A percentile compares a stretch with the other conserved stretches of the same genome.
phyloP scores from a whole-genome alignment of 2,888 invertebrate species.

The Andrena bucephala region DNA sequence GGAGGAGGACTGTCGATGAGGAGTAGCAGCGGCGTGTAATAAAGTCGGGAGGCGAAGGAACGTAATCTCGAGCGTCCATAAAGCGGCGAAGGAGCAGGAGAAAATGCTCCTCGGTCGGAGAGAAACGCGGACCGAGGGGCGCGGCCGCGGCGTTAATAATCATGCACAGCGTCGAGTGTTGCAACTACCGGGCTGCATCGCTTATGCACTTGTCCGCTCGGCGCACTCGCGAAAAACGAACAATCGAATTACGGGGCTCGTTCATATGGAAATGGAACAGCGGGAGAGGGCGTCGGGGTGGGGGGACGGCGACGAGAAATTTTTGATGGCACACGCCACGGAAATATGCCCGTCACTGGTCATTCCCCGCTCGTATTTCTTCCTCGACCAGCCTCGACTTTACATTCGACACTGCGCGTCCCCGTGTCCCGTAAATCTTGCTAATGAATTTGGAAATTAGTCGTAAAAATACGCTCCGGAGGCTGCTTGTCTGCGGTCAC shows the following conservation, averaged over 20 bases:
- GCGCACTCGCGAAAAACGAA: constrained; percentile 52
- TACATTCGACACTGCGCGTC: neutral
- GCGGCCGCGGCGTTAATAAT: constrained; percentile 66
- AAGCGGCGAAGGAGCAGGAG: constrained; percentile 47
- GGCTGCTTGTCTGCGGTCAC: neutral
- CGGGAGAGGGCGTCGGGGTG: constrained; percentile 16
- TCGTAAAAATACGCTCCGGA: constrained; percentile 30
- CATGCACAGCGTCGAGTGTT: constrained; percentile 61
- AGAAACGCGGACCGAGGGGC: constrained; percentile 54
- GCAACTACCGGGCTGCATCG: constrained; percentile 63
- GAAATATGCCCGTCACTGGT: constrained; percentile 18
- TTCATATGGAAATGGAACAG: constrained; percentile 53
- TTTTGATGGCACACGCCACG: constrained; percentile 29
- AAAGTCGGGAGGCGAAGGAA: constrained; percentile 10
- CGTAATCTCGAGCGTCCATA: constrained; percentile 31
- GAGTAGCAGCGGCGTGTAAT: constrained; percentile 15
- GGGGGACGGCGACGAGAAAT: constrained; percentile 33
- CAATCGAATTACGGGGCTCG: constrained; percentile 35
- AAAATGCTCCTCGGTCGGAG: constrained; percentile 34
- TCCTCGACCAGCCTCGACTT: neutral
- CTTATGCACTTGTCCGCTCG: constrained; percentile 49
- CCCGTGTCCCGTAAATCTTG: constrained; percentile 22
- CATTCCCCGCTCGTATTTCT: constrained; percentile 3
- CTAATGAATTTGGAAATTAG: constrained; percentile 46
- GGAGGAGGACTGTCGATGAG: constrained; percentile 29